These are phyloP conservation scores for Netelia virgata DNA, from an alignment of 2,888 invertebrate genomes.

Conservation along the genomic window DNA sequence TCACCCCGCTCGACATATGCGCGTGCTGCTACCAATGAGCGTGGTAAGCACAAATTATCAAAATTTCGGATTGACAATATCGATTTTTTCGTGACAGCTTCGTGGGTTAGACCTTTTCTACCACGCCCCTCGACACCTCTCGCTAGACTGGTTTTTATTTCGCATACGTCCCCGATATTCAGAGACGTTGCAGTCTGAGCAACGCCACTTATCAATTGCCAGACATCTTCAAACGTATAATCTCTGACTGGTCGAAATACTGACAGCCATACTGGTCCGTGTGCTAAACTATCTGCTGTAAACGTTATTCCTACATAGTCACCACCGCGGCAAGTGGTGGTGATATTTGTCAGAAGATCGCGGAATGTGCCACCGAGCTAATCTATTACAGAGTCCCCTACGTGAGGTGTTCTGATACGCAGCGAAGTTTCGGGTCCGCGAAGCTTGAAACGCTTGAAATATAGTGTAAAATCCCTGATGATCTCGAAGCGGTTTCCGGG, in stretches of 20 bases:
- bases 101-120: constrained; percentile 25
- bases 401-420: constrained; percentile 13
- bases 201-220: constrained; percentile 3
- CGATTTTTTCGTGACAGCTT: constrained; percentile 21
- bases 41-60: constrained; percentile 41
- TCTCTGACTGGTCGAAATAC: constrained; percentile 5
- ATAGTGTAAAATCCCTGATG: background rate
- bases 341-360: constrained; percentile 17
- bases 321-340: background rate
- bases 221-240: background rate
- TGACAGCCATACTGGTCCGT: background rate
- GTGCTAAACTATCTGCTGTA: background rate
- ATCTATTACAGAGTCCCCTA: background rate
- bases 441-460: constrained; percentile 30
- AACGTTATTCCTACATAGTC: constrained; percentile 3
- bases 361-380: constrained; percentile 22
- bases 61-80: constrained; percentile 33
- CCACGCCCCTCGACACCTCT: constrained; percentile 24
- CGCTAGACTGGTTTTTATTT: background rate
- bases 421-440: constrained; percentile 2
- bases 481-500: constrained; percentile 14
- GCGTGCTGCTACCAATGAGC: constrained; percentile 24
- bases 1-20: constrained; percentile 39
- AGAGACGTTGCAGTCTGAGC: background rate
- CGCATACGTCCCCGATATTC: background rate